Evolutionary conservation across 2,888 invertebrate species (phyloP).

Genomic region (Ceriagrion tenellum): DNA sequence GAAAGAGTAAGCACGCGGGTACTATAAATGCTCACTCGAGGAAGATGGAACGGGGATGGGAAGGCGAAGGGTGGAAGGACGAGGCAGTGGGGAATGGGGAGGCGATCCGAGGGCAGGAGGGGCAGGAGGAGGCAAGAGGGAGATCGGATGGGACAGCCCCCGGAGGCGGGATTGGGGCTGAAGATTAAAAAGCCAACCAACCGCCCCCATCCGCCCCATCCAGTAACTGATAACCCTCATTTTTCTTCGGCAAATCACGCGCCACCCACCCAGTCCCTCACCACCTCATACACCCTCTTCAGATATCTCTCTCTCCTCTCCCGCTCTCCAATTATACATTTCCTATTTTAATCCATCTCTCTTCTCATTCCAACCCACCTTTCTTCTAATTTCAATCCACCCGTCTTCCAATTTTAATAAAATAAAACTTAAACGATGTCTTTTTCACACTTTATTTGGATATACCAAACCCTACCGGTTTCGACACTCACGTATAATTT

Average conservation of each 20-base stretch:
- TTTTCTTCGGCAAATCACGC: conserved; percentile 71
- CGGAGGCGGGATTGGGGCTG: conserved; percentile 62
- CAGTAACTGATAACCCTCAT: conserved; percentile 72
- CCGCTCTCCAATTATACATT: not conserved
- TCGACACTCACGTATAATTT: no score
- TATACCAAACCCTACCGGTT: no score
- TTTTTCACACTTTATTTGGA: no score
- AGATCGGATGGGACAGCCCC: conserved; percentile 63
- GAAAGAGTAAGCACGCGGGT: not conserved
- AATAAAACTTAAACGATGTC: no score
- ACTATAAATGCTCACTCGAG: not conserved
- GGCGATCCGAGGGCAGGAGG: not conserved
- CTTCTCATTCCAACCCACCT: not conserved
- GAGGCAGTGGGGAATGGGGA: not conserved
- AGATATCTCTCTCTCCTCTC: not conserved
- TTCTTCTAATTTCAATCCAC: not conserved
- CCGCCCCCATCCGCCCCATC: conserved; percentile 25
- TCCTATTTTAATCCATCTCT: not conserved
- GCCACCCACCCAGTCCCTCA: conserved; percentile 67
- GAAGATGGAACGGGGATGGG: not conserved
- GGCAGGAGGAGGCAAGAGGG: not conserved
- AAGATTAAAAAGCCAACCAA: conserved; percentile 51
- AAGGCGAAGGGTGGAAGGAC: not conserved
- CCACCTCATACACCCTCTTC: conserved; percentile 32
- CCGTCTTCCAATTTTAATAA: no score